Evolutionary conservation across 2,797 vertebrate species (phyloP).

Genomic region (Amblyopsis hoosieri): DNA sequence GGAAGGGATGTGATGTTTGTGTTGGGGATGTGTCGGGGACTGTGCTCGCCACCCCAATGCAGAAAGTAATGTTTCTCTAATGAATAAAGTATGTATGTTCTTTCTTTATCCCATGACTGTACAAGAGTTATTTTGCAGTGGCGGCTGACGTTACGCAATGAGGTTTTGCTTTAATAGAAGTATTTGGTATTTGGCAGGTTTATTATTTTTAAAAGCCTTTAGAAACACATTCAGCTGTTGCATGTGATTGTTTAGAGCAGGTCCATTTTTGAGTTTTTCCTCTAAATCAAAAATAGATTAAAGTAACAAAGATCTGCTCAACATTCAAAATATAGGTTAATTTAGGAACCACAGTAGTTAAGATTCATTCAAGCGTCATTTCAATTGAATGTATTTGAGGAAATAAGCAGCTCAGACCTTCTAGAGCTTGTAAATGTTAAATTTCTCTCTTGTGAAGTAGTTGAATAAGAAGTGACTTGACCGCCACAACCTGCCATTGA

Average conservation of each 20-base stretch:
- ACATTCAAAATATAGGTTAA: no score
- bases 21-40: no score
- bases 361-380: no score
- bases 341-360: no score
- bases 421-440: no score
- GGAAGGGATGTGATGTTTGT: not conserved
- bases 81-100: no score
- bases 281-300: no score
- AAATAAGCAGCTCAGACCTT: no score
- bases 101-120: not conserved
- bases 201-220: conserved; percentile 7
- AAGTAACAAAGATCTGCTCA: no score
- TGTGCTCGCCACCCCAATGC: conserved; percentile 7
- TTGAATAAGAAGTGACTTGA: conserved; percentile 4
- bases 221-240: no score
- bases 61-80: not conserved
- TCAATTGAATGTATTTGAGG: no score
- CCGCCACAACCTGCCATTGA: not conserved
- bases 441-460: not conserved
- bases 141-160: not conserved
- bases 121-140: conserved; percentile 9
- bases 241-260: no score
- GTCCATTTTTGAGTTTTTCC: not conserved
- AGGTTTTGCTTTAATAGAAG: conserved; percentile 4
- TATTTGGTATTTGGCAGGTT: conserved; percentile 16